phyloP scores from a whole-genome alignment of 2,797 vertebrate genomes.

The Halcyon smyrnensis region DNA sequence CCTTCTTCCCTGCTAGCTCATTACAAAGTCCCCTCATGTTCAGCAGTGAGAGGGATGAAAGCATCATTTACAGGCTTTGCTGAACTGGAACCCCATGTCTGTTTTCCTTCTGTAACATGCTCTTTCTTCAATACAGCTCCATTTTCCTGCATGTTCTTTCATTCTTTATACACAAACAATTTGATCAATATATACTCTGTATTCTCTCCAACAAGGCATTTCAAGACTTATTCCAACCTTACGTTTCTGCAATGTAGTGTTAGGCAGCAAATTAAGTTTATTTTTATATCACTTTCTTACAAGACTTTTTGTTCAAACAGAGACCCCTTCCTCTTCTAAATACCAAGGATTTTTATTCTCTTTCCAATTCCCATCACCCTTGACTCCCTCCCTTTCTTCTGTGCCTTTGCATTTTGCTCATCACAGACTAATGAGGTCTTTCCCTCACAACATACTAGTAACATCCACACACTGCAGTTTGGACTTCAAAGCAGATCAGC shows the following conservation, averaged over 20 bases:
- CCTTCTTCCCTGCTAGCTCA: not conserved
- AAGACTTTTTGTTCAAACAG: not conserved
- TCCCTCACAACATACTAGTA: not conserved
- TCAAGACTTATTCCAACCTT: slow-evolving; percentile 43
- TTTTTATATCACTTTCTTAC: not conserved
- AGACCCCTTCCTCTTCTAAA: not conserved
- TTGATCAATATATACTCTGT: not conserved
- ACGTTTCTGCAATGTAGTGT: not conserved
- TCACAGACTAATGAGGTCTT: not conserved
- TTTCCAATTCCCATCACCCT: not conserved
- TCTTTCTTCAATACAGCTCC: slow-evolving; percentile 7
- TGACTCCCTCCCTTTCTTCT: slow-evolving; percentile 24
- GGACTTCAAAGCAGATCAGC: slow-evolving; percentile 43
- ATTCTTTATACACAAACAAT: slow-evolving; percentile 7
- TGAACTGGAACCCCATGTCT: slow-evolving; percentile 38
- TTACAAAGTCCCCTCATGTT: not conserved
- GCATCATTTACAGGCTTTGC: not conserved
- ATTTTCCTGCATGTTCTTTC: not conserved
- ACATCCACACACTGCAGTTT: not conserved
- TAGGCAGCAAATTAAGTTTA: slow-evolving; percentile 19
- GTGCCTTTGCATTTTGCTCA: slow-evolving; percentile 27
- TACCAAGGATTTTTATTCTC: not conserved
- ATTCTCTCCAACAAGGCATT: not conserved
- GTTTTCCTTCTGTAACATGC: slow-evolving; percentile 11
- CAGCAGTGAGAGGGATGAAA: not conserved